Evolutionary conservation across 2,888 invertebrate genomes (phyloP).

Genomic region (Drosophila affinis): DNA sequence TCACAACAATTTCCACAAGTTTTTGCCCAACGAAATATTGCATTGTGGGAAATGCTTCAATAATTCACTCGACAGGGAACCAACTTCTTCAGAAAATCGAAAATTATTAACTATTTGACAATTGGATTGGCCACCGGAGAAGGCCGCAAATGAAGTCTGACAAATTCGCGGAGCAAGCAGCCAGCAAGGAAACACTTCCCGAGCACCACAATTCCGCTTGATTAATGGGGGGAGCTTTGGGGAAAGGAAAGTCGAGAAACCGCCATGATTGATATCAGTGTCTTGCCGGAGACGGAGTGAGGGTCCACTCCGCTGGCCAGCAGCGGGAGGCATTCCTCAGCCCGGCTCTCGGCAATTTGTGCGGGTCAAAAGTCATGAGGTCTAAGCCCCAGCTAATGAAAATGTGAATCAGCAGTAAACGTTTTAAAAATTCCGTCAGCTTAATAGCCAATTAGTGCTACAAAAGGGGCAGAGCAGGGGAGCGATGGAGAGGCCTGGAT

Average conservation of each 20-base stretch:
- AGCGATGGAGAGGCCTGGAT: constrained; percentile 46
- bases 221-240: constrained; percentile 55
- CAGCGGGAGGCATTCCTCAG: constrained; percentile 48
- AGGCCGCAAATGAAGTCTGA: constrained; percentile 28
- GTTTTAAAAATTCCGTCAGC: constrained; percentile 51
- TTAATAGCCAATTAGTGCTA: constrained; percentile 67
- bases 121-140: background rate
- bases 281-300: constrained; percentile 10
- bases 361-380: constrained; percentile 27
- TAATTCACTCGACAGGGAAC: constrained; percentile 2
- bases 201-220: constrained; percentile 40
- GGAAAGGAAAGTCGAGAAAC: constrained; percentile 46
- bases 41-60: background rate
- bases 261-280: constrained; percentile 61
- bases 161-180: constrained; percentile 37
- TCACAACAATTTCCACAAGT: constrained; percentile 15
- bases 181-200: constrained; percentile 32
- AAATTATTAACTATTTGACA: background rate
- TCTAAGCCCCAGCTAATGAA: constrained; percentile 37
- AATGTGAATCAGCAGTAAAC: constrained; percentile 41
- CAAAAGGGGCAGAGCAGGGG: constrained; percentile 32
- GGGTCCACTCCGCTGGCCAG: constrained; percentile 56
- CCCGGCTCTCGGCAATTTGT: constrained; percentile 12
- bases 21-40: constrained; percentile 2
- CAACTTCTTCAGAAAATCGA: background rate